Conservation (phyloP, 2,797 vertebrate genomes). For the Dermochelys coriacea region DNA sequence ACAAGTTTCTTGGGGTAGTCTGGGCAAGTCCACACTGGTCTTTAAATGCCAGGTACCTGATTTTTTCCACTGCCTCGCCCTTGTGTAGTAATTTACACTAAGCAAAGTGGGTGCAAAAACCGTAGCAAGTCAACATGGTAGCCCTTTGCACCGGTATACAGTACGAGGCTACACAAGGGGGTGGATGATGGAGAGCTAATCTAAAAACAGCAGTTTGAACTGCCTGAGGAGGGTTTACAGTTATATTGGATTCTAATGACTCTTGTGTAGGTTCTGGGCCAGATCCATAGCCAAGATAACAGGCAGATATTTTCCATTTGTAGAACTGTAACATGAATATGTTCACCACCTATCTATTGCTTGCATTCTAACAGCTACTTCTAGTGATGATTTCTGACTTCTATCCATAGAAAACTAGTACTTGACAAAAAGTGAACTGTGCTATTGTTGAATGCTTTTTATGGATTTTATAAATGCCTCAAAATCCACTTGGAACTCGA, state of each 20-base stretch:
- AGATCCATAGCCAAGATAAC: neutral
- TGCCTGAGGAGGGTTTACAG: neutral
- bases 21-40: neutral
- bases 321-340: neutral
- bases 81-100: neutral
- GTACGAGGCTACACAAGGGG: neutral
- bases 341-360: neutral
- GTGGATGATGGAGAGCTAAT: neutral
- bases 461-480: neutral
- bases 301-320: neutral
- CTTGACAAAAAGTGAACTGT: neutral
- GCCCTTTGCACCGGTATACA: neutral
- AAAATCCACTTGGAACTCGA: neutral
- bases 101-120: neutral
- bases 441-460: neutral
- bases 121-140: neutral
- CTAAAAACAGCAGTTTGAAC: neutral
- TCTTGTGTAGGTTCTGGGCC: neutral
- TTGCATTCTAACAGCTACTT: neutral
- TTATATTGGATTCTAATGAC: neutral
- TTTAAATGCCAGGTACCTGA: neutral
- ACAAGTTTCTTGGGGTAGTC: neutral
- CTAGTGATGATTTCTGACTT: neutral
- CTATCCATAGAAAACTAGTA: neutral
- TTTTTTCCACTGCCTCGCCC: neutral